These are phyloP conservation scores for Ceratitis capitata DNA, from an alignment of 1,140 invertebrate species.

Conservation along the genomic window DNA sequence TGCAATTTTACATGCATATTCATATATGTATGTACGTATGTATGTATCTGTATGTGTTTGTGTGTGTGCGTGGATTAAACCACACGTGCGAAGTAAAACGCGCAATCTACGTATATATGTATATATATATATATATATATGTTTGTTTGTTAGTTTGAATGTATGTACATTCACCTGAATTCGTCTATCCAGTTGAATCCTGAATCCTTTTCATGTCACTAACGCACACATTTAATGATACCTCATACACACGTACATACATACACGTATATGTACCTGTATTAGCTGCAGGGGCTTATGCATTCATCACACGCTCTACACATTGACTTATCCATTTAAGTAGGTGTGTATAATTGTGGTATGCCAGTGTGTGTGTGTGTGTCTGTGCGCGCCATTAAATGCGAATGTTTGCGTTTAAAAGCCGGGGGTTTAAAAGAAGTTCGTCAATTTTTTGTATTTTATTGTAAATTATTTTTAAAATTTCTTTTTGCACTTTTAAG, in stretches of 20 bases:
- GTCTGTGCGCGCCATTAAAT: not conserved
- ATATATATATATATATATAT: not conserved
- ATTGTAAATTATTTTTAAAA: too few species aligned
- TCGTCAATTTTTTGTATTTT: not conserved
- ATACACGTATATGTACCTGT: not conserved
- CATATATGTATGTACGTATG: not conserved
- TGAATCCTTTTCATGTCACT: conserved; percentile 31
- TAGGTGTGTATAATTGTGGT: not conserved
- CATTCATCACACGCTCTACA: not conserved
- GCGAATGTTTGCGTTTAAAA: not conserved
- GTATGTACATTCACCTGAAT: conserved; percentile 11
- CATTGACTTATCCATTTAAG: not conserved
- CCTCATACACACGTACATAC: too few species aligned
- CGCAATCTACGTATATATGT: not conserved
- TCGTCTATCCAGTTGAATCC: not conserved
- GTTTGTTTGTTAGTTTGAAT: not conserved
- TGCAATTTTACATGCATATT: not conserved
- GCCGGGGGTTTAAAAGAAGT: not conserved
- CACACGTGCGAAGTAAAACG: not conserved
- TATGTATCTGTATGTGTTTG: not conserved
- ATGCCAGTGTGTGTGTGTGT: not conserved
- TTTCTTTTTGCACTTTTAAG: too few species aligned
- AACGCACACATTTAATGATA: not conserved
- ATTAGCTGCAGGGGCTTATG: conserved; percentile 26
- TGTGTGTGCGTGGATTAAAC: not conserved